Percentiles rank a stretch among this genome's conserved stretches.
These are phyloP conservation scores for Corvus moneduloides DNA, from an alignment of 2,113 vertebrate species.

Conservation along the genomic window DNA sequence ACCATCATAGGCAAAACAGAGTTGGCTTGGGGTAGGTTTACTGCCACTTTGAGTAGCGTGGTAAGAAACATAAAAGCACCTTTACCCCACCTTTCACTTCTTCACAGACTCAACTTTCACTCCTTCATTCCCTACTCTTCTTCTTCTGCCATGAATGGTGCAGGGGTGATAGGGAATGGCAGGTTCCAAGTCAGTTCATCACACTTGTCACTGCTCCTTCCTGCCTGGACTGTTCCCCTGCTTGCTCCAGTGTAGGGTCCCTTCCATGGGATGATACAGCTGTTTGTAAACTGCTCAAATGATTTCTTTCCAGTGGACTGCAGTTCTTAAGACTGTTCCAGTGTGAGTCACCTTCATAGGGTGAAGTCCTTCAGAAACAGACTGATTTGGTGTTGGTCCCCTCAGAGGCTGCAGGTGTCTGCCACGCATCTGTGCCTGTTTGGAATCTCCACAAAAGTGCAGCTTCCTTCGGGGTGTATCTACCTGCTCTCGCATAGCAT, in stretches of 20 bases:
- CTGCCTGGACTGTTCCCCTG: accelerated
- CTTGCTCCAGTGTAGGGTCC: background rate
- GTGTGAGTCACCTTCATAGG: background rate
- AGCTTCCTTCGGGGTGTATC: background rate
- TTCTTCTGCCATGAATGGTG: background rate
- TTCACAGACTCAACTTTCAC: background rate
- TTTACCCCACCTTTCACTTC: background rate
- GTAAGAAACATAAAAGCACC: background rate
- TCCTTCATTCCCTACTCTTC: background rate
- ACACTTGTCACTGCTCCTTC: background rate
- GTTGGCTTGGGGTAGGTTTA: background rate
- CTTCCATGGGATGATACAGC: background rate
- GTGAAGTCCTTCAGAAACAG: background rate
- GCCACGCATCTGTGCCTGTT: background rate
- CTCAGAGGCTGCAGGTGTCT: background rate
- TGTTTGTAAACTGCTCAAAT: background rate
- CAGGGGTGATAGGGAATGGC: too few species aligned
- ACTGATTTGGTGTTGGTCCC: background rate
- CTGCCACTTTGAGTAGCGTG: background rate
- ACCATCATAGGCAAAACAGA: background rate
- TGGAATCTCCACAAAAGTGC: background rate
- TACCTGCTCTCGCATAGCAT: accelerated
- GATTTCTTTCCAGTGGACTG: background rate
- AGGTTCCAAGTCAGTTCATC: background rate
- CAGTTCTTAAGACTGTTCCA: background rate